Conservation (phyloP, 92 coral and sea anemone species). For the Plumapathes pennacea region DNA sequence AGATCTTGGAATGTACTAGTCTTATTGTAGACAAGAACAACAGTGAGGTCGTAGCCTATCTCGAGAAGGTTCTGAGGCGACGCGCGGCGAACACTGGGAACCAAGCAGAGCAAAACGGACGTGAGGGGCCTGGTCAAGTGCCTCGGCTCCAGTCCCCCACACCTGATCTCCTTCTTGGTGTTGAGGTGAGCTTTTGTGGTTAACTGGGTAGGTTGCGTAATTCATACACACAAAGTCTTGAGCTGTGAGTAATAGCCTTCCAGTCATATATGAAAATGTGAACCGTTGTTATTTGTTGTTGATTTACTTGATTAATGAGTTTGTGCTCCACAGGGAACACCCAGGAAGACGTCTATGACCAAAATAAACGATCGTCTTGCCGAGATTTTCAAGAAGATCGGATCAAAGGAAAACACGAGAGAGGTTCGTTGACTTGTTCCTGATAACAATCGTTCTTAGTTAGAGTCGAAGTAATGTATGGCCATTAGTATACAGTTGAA, state of each 20-base stretch:
- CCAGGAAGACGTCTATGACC: constrained; percentile 26
- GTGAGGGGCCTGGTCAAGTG: no score
- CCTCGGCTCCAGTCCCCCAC: no score
- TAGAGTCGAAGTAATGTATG: neutral
- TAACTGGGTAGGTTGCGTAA: no score
- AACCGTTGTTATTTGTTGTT: no score
- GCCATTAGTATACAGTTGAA: neutral
- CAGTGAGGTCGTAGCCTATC: constrained; percentile 82
- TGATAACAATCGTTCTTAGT: no score
- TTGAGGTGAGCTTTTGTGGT: constrained; percentile 48
- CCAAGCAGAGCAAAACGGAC: no score
- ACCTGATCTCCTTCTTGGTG: constrained; percentile 75
- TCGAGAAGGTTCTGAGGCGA: constrained; percentile 75
- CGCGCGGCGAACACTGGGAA: constrained; percentile 34
- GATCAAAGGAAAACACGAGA: constrained; percentile 92
- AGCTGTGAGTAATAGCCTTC: no score
- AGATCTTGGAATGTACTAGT: constrained; percentile 76
- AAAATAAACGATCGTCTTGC: constrained; percentile 86
- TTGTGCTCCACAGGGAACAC: constrained; percentile 37
- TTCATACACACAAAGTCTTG: no score
- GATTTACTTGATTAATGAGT: no score
- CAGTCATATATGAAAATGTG: no score
- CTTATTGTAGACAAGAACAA: constrained; percentile 79
- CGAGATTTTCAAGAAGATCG: constrained; percentile 91
- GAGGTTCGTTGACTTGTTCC: constrained; percentile 61